Evolutionary conservation across 2,797 vertebrate species (phyloP).

Genomic region (Clarias laeviceps): DNA sequence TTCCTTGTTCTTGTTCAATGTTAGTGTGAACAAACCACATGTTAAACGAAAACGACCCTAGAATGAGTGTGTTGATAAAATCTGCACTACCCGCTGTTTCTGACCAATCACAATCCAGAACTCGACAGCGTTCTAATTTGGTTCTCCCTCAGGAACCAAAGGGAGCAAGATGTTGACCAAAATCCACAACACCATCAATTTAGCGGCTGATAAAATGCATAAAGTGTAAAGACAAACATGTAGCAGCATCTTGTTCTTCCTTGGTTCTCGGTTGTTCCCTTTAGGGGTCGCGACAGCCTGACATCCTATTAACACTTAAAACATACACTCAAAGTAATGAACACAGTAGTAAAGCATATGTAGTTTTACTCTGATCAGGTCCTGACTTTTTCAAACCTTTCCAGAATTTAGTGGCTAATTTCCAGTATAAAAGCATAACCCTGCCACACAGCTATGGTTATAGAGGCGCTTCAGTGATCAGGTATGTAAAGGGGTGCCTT

Average conservation of each 20-base stretch:
- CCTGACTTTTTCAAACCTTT: background rate
- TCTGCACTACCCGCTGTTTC: background rate
- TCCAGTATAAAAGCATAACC: background rate
- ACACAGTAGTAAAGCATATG: too few relatives aligned
- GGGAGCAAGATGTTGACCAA: background rate
- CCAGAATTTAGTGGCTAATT: background rate
- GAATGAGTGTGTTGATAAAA: too few relatives aligned
- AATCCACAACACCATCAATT: background rate
- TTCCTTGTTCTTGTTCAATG: too few relatives aligned
- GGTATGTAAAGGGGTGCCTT: slow-evolving; percentile 60
- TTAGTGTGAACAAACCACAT: too few relatives aligned
- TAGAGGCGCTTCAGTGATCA: slow-evolving; percentile 57
- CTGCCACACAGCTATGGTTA: background rate
- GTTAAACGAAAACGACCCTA: too few relatives aligned
- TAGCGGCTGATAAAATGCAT: background rate
- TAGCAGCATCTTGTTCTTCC: background rate
- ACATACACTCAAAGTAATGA: background rate
- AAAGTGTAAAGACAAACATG: background rate
- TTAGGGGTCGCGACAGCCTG: too few relatives aligned
- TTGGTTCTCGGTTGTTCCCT: too few relatives aligned
- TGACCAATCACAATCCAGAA: background rate
- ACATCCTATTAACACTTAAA: background rate
- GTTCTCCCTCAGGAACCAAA: background rate
- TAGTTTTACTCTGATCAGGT: background rate
- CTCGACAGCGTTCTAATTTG: background rate